Conservation (phyloP, 2,888 invertebrate species). For the Ferrisia virgata region DNA sequence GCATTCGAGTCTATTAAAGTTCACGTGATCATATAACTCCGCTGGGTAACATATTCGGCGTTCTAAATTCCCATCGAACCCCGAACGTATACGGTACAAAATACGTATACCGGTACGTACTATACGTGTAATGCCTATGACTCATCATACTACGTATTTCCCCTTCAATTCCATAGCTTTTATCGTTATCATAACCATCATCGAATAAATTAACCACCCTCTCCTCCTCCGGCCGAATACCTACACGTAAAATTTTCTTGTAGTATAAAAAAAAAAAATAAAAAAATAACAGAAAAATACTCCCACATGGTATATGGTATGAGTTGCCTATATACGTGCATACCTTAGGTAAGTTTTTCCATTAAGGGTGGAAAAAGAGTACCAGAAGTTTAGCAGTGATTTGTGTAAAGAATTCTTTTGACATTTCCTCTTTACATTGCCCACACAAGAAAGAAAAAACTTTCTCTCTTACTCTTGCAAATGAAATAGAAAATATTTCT, state of each 20-base stretch:
- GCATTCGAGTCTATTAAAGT: background rate
- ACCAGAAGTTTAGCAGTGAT: background rate
- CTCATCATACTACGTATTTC: background rate
- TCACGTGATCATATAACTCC: background rate
- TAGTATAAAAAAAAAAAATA: background rate
- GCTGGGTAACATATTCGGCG: background rate
- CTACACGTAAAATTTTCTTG: background rate
- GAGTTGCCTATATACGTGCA: too few relatives aligned
- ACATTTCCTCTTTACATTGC: background rate
- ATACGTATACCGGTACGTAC: too few relatives aligned
- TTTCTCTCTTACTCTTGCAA: background rate
- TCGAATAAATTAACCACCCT: background rate
- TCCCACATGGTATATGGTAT: too few relatives aligned
- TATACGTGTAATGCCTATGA: background rate
- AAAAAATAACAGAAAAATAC: background rate
- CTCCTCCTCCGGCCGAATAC: background rate
- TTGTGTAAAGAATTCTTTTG: background rate
- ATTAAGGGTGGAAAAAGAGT: background rate
- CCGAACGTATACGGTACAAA: too few relatives aligned
- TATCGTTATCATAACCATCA: background rate
- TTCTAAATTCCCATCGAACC: background rate
- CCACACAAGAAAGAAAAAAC: background rate
- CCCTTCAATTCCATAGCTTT: background rate
- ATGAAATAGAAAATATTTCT: background rate
- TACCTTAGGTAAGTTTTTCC: too few relatives aligned